Base-by-base conservation (phyloP, 2,888 invertebrate species). In the Yponomeuta malinellus region DNA sequence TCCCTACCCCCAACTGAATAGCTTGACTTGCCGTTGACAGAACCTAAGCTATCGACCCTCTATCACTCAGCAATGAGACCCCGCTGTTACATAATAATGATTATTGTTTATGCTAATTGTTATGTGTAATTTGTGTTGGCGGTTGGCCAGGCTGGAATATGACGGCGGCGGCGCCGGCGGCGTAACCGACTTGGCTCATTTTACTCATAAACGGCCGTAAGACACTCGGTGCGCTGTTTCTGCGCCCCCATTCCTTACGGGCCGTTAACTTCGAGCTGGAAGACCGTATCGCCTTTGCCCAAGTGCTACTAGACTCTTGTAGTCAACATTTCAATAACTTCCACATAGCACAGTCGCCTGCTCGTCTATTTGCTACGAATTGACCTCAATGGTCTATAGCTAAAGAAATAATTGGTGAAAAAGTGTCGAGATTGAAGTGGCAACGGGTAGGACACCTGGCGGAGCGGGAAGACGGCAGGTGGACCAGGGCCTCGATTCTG, bases 61-160 rank as follows among this genome's bases (percentile, higher is more conserved):
- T 29, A 4, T 64, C 10, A 10, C 64, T 64, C 31, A 29, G n/a
- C 43, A 43, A 43, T 1, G 43, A 43, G 43, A 43, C 43, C 52
- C 52, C 52, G 52, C 52, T 12, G 52, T 59, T 59, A 59, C 52
- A 15, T 15, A 59, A 59, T 59, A 59, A 15, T 15, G 12, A 65
- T 29, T 65, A 23, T 71, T 66, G 71, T 67, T 71, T 65, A 65
- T 79, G 78, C 79, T 76, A 74, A 75, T 81, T 76, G 80, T 79
- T 78, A 78, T 82, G 79, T 82, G 81, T 82, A 85, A 85, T 85
- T 85, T 81, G 77, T 73, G 71, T 84, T 88, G 89, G 89, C 85
- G 65, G 69, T 73, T 73, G 74, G 85, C 89, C 89, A 89, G 78
- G 75, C 76, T 81, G 80, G 83, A 80, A 84, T 83, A 84, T 87